Conservation (phyloP, 2,113 vertebrate genomes). For the Ochotona curzoniae region DNA sequence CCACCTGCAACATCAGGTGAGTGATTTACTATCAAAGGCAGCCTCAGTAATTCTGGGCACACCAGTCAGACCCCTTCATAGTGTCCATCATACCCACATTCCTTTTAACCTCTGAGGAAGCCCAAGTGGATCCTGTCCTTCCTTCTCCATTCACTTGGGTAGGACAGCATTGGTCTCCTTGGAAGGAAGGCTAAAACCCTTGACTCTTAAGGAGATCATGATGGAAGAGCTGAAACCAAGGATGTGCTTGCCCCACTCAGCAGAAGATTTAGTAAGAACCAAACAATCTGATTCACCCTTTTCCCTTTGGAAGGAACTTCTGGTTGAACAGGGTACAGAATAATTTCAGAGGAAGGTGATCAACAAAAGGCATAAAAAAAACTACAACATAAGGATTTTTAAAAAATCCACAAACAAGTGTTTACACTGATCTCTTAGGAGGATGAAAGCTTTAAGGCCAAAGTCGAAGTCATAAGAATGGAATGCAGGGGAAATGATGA, state of each 20-base stretch:
- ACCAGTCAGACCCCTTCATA: neutral
- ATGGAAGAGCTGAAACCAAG: neutral
- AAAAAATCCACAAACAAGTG: constrained; percentile 36
- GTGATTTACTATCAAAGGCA: neutral
- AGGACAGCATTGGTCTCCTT: neutral
- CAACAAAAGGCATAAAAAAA: constrained; percentile 51
- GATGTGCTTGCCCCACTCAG: neutral
- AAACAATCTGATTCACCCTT: neutral
- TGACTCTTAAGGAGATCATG: neutral
- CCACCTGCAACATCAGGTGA: too few species aligned
- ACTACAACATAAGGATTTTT: neutral
- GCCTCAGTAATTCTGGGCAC: neutral
- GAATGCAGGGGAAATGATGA: constrained; percentile 43
- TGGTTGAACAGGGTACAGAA: constrained; percentile 25
- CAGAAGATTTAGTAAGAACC: constrained; percentile 18
- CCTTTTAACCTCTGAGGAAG: neutral
- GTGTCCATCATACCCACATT: neutral
- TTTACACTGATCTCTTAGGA: constrained; percentile 56
- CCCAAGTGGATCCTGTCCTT: neutral
- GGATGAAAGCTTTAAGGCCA: constrained; percentile 33
- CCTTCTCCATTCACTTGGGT: constrained; percentile 2
- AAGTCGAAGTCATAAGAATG: constrained; percentile 46
- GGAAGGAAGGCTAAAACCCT: neutral
- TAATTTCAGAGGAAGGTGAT: constrained; percentile 46
- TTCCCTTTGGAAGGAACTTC: constrained; percentile 36